These are phyloP conservation scores for Metellina segmentata DNA, from an alignment of 2,888 invertebrate genomes.

Conservation along the genomic window DNA sequence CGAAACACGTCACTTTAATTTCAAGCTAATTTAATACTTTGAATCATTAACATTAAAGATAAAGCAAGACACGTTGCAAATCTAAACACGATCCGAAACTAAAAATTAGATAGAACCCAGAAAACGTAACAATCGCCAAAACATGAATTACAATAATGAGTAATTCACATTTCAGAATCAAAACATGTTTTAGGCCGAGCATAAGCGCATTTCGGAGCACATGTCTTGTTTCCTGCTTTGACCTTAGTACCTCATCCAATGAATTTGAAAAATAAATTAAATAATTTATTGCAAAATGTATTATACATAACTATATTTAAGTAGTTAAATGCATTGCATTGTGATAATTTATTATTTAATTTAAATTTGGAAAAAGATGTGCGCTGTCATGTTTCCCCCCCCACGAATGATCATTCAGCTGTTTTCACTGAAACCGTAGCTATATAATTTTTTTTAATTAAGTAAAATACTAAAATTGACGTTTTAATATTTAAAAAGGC, in stretches of 20 bases:
- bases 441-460: not conserved
- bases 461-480: conserved; percentile 32
- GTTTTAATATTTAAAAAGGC: conserved; percentile 55
- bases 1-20: not conserved
- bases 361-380: no score
- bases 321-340: no score
- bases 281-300: no score
- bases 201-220: not conserved
- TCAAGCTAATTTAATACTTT: not conserved
- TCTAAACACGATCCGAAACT: conserved; percentile 23
- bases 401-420: not conserved
- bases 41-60: conserved; percentile 7
- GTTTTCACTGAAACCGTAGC: conserved; percentile 9
- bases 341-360: no score
- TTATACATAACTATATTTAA: no score
- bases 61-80: conserved; percentile 32
- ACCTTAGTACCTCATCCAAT: not conserved
- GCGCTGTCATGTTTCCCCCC: not conserved
- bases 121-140: conserved; percentile 37
- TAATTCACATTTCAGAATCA: not conserved
- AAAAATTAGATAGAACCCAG: conserved; percentile 27
- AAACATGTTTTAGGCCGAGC: not conserved
- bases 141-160: conserved; percentile 15
- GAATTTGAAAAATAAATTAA: not conserved
- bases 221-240: not conserved